A percentile compares a stretch with the other conserved stretches of the same genome.
Conservation (phyloP, 2,888 invertebrate genomes). For the Ochropleura leucogaster region DNA sequence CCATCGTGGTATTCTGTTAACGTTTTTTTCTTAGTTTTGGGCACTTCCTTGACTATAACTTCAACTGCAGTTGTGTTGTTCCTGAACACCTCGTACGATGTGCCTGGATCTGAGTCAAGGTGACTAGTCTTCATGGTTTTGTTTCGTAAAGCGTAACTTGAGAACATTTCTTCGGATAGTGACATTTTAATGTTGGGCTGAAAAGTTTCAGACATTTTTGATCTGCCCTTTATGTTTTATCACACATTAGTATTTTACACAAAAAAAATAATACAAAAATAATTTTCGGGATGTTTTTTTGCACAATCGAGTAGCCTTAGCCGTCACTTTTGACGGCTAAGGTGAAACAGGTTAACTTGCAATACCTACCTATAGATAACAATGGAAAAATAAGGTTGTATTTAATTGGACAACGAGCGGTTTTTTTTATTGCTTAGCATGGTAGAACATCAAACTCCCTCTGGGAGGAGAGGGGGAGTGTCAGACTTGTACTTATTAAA, state of each 20-base stretch:
- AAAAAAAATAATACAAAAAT: constrained; percentile 49
- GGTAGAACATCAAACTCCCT: no score
- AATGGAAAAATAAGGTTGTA: constrained; percentile 9
- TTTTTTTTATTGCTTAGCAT: no score
- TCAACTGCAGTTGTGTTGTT: constrained; percentile 84
- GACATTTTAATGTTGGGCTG: constrained; percentile 66
- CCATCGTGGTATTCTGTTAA: constrained; percentile 51
- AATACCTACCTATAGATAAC: background rate
- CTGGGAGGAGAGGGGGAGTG: no score
- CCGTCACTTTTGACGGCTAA: constrained; percentile 25
- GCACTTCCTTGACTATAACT: constrained; percentile 81
- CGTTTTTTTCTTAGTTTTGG: constrained; percentile 68
- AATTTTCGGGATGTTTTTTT: constrained; percentile 44
- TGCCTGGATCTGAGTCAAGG: constrained; percentile 64
- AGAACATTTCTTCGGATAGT: constrained; percentile 63
- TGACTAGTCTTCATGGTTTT: constrained; percentile 42
- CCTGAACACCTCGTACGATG: constrained; percentile 80
- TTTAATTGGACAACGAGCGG: background rate
- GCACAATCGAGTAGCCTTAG: constrained; percentile 17
- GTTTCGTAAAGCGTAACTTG: constrained; percentile 47
- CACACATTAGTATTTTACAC: constrained; percentile 64
- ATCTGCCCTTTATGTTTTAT: constrained; percentile 9
- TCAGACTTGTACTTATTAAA: no score
- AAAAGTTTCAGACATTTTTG: constrained; percentile 63
- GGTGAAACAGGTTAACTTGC: constrained; percentile 6